Evolutionary conservation across 2,888 invertebrate genomes (phyloP), one percentile per base, ranked within the genome.

Genomic region (Trachelus tabidus): DNA sequence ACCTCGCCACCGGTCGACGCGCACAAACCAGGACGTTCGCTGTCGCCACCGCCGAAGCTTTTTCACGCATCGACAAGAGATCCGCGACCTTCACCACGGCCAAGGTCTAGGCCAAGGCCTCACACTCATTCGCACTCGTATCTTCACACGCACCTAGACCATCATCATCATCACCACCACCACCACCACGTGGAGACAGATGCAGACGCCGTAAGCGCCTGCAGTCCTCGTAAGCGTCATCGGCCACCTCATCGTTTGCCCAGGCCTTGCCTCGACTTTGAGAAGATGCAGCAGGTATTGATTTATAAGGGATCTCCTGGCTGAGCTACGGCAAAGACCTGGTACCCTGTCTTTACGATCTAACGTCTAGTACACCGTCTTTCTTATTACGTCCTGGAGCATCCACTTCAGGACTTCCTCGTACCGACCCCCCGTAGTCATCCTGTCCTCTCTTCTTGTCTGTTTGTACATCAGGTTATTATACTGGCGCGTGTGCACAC

Each of bases 241-340:
- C 88, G 87, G 83, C 90, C 92, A 80, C 92, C 92, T 75, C 92
- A 92, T 83, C 90, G 88, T 87, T 91, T 95, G 85, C 96, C 96
- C 90, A 94, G 98, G 90, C 98, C 98, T 85, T 97, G 97, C 92
- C 94, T 98, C 89, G 98, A 98, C 93, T 98, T 98, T 92, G 98
- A 98, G 92, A 98, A 98, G 94, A 98, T 98, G 98, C 98, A 98
- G 93, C 97, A 97, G 96, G 97, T 97, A 93, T 33, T 40, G 40
- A 40, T 40, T 40, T 23, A 40, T 23, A 23, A 23, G 23, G 15
- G 23, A 40, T 40, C 23, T 40, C 37, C 4, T 40, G 23, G 40
- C 23, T 23, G 6, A 40, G 40, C 40, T 23, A 40, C 40, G 40
- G 23, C 40, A 40, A 40, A 15, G 40, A 40, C 40, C 23, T 23